phyloP scores from a whole-genome alignment of 2,888 invertebrate genomes.

The Ypsolopha scabrella region DNA sequence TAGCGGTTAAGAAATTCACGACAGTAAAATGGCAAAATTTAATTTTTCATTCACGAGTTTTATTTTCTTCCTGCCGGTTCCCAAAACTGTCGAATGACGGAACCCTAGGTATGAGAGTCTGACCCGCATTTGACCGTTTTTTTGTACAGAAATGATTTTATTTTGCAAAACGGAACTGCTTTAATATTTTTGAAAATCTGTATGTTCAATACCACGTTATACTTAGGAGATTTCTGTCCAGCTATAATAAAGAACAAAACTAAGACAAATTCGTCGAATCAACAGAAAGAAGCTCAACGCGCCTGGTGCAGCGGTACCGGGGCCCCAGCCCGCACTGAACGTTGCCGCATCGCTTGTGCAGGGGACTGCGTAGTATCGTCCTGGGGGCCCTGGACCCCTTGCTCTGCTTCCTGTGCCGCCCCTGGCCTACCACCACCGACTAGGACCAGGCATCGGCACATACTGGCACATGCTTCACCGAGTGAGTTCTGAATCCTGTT shows the following conservation, averaged over 20 bases:
- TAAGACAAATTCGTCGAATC: not conserved
- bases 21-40: no score
- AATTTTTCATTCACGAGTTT: no score
- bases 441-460: constrained; percentile 33
- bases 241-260: not conserved
- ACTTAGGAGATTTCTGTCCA: no score
- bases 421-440: constrained; percentile 34
- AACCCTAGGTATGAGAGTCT: no score
- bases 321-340: constrained; percentile 59
- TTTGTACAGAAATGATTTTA: no score
- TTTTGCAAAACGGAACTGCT: no score
- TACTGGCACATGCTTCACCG: constrained; percentile 49
- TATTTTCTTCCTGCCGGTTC: no score
- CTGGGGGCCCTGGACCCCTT: constrained; percentile 72
- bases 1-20: no score
- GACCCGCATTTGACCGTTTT: no score
- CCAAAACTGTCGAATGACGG: no score
- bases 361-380: constrained; percentile 77
- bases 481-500: constrained; percentile 22
- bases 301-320: constrained; percentile 62
- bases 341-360: constrained; percentile 75
- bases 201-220: no score
- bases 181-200: no score
- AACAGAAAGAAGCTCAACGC: constrained; percentile 61
- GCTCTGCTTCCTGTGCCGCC: constrained; percentile 49